These are phyloP conservation scores for Hipposideros larvatus DNA, from an alignment of 2,797 vertebrate genomes.

Conservation along the genomic window DNA sequence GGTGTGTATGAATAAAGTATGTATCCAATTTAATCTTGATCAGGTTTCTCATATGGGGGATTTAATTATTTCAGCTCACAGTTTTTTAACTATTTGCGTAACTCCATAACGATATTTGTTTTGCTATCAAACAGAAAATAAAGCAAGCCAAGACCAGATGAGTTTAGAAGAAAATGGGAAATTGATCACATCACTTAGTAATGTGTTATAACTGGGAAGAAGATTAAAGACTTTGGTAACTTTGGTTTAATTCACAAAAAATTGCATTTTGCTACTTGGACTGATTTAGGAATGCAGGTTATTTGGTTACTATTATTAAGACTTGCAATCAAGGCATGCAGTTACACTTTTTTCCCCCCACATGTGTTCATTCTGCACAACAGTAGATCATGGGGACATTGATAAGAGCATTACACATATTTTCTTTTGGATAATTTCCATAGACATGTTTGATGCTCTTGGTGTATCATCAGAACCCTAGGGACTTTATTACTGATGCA, in stretches of 20 bases:
- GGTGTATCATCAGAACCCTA: background rate
- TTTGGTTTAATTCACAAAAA: background rate
- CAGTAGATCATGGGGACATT: no score
- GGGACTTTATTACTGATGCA: background rate
- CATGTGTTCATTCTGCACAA: background rate
- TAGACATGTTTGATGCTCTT: background rate
- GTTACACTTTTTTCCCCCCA: background rate
- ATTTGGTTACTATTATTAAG: slow-evolving; percentile 43
- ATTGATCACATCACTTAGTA: slow-evolving; percentile 55
- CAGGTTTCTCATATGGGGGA: slow-evolving; percentile 40
- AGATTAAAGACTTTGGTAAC: slow-evolving; percentile 61
- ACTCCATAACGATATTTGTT: slow-evolving; percentile 24
- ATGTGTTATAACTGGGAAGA: slow-evolving; percentile 58
- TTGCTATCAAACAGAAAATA: slow-evolving; percentile 65
- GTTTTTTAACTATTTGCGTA: slow-evolving; percentile 17
- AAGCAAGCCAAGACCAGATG: slow-evolving; percentile 44
- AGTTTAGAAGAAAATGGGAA: slow-evolving; percentile 12
- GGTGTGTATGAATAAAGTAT: slow-evolving; percentile 11
- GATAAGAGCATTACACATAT: background rate
- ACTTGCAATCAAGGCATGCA: background rate
- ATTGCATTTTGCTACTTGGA: background rate
- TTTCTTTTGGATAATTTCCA: background rate
- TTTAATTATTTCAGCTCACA: slow-evolving; percentile 65
- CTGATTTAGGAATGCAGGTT: slow-evolving; percentile 50
- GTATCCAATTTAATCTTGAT: slow-evolving; percentile 60